Percentiles rank a stretch among this genome's conserved stretches.
Conservation (phyloP, 1,140 invertebrate species). For the Trypoxylus dichotomus region DNA sequence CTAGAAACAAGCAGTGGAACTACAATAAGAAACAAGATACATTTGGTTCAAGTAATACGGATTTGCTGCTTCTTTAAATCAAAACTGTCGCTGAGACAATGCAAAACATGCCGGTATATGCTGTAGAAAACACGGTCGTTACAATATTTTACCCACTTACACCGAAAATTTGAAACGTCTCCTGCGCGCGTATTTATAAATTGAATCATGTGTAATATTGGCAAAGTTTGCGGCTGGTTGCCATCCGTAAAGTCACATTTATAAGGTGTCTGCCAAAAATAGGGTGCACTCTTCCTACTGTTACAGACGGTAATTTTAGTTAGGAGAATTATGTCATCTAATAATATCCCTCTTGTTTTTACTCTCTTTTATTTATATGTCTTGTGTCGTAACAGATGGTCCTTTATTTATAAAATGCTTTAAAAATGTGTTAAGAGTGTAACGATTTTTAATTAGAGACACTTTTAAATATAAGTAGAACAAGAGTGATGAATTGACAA, state of each 20-base stretch:
- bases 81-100: constrained; percentile 8
- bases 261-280: constrained; percentile 24
- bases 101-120: background rate
- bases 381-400: background rate
- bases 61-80: constrained; percentile 12
- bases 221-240: constrained; percentile 16
- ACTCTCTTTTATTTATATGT: background rate
- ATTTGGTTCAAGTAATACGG: background rate
- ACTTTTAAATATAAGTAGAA: background rate
- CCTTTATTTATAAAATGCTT: background rate
- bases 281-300: constrained; percentile 15
- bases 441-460: background rate
- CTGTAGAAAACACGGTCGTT: background rate
- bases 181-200: constrained; percentile 16
- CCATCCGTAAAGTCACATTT: constrained; percentile 13
- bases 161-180: constrained; percentile 3
- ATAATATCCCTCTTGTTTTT: background rate
- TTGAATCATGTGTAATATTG: constrained; percentile 18
- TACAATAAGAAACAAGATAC: background rate
- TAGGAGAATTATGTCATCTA: constrained; percentile 18
- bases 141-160: constrained; percentile 10
- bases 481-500: background rate
- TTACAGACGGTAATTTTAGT: constrained; percentile 16
- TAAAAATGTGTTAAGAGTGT: too few species aligned
- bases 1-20: too few species aligned